These are phyloP conservation scores for Seladonia tumulorum DNA, from an alignment of 2,888 invertebrate genomes.

Conservation along the genomic window DNA sequence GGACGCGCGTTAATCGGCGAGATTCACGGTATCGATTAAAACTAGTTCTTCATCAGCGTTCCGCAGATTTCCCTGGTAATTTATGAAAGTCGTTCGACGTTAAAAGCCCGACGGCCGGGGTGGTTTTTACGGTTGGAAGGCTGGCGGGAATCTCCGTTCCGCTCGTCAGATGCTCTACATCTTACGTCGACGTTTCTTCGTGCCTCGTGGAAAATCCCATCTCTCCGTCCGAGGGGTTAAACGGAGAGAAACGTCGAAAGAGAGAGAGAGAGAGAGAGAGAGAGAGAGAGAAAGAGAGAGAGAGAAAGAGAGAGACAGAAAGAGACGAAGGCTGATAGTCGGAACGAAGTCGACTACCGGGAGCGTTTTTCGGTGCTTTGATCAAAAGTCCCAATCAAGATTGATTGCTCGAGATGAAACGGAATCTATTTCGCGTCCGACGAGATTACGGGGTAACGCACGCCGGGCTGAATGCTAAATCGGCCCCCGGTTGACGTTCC, in stretches of 20 bases:
- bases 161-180: conserved; percentile 37
- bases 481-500: conserved; percentile 63
- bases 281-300: neutral
- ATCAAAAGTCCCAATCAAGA: conserved; percentile 78
- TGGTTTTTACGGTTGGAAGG: conserved; percentile 21
- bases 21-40: neutral
- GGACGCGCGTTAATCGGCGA: neutral
- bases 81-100: conserved; percentile 20
- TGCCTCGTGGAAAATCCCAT: conserved; percentile 48
- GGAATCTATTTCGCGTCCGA: conserved; percentile 74
- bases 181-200: conserved; percentile 35
- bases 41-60: neutral
- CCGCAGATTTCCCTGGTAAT: conserved; percentile 9
- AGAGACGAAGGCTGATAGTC: neutral
- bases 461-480: conserved; percentile 60
- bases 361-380: conserved; percentile 62
- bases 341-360: neutral
- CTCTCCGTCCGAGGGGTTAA: conserved; percentile 19
- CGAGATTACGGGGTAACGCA: conserved; percentile 59
- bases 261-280: neutral
- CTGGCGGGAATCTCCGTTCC: conserved; percentile 24
- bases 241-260: neutral
- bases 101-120: conserved; percentile 39
- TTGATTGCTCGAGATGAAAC: conserved; percentile 79
- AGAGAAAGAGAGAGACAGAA: neutral